Percentiles rank a stretch among this genome's conserved stretches.
Evolutionary conservation across 53 echinoderm and acorn worm species (phyloP).

Genomic region (Antedon mediterranea): DNA sequence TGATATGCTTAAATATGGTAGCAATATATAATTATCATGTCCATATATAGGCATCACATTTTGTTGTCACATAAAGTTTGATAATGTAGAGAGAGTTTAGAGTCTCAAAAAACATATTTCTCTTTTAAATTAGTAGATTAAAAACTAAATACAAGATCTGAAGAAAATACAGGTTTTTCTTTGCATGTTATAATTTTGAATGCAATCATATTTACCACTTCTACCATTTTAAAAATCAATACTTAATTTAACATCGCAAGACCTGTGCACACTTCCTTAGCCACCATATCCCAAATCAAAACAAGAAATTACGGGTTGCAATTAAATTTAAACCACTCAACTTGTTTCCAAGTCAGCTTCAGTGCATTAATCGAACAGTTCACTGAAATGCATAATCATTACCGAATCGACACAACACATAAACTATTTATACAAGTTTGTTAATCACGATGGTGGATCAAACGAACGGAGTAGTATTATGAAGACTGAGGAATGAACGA

Average conservation of each 20-base stretch:
- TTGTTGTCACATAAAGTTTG: no score
- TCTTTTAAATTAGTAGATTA: no score
- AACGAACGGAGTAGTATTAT: neutral
- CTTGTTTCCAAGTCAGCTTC: neutral
- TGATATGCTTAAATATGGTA: no score
- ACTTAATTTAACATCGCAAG: neutral
- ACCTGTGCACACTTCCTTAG: neutral
- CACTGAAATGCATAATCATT: neutral
- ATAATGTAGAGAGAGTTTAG: no score
- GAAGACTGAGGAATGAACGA: no score
- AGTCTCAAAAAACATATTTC: no score
- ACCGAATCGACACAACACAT: neutral
- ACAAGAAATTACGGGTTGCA: neutral
- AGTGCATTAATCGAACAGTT: neutral
- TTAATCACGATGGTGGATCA: neutral
- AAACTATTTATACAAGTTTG: neutral
- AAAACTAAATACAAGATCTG: no score
- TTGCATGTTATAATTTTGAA: no score
- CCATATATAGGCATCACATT: no score
- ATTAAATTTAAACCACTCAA: neutral
- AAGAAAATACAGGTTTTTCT: no score
- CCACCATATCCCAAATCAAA: neutral
- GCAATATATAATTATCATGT: no score
- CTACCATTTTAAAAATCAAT: neutral
- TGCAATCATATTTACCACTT: no score